Percentiles rank a stretch among this genome's conserved stretches.
phyloP scores from a whole-genome alignment of 2,113 vertebrate species.

The Megaleporinus macrocephalus region DNA sequence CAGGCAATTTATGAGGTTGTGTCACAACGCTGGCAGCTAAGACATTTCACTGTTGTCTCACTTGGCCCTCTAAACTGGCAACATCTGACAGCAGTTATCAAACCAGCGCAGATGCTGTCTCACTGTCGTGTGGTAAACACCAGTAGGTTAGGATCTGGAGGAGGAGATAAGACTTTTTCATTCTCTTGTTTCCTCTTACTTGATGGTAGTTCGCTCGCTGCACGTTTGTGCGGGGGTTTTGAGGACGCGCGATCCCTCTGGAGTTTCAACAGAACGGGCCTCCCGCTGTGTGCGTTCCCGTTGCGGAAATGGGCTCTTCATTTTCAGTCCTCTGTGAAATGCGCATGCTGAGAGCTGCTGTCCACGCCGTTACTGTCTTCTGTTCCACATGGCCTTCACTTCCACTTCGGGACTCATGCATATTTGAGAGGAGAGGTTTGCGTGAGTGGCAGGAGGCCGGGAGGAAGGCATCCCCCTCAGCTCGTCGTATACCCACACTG shows the following conservation, averaged over 20 bases:
- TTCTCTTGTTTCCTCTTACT: not conserved
- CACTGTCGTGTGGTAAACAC: slow-evolving; percentile 14
- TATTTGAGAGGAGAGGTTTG: slow-evolving; percentile 16
- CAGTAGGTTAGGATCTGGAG: slow-evolving; percentile 28
- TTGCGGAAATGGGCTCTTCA: not conserved
- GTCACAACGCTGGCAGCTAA: slow-evolving; percentile 19
- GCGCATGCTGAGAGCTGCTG: not conserved
- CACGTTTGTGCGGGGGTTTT: not conserved
- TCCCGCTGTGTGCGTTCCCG: not conserved
- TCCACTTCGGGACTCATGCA: slow-evolving; percentile 23
- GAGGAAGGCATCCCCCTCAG: slow-evolving; percentile 21
- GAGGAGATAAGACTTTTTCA: slow-evolving; percentile 10
- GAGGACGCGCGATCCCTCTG: not conserved
- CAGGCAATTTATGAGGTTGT: slow-evolving; percentile 31
- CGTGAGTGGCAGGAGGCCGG: slow-evolving; percentile 9
- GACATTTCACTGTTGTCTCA: slow-evolving; percentile 31
- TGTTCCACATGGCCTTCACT: not conserved
- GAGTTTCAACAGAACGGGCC: slow-evolving; percentile 8
- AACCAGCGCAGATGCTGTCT: slow-evolving; percentile 34
- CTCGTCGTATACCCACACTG: slow-evolving; percentile 18
- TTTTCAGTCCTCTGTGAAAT: not conserved
- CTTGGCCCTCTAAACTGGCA: slow-evolving; percentile 25
- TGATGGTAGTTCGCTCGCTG: not conserved
- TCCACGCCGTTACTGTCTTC: not conserved
- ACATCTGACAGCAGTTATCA: slow-evolving; percentile 43